These are phyloP conservation scores for Notolabrus celidotus DNA, from an alignment of 2,797 vertebrate species.

Conservation along the genomic window DNA sequence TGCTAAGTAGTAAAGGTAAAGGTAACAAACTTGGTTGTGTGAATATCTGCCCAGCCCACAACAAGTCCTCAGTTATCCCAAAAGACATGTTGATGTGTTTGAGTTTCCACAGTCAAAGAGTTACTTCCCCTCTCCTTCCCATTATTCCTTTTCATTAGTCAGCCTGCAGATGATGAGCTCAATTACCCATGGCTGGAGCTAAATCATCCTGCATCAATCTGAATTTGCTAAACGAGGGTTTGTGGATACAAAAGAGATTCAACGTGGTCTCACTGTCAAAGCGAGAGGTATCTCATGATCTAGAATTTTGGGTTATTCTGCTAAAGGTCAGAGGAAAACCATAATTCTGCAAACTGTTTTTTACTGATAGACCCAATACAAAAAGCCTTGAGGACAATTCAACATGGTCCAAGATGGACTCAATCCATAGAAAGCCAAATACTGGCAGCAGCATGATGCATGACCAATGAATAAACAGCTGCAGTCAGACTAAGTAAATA, in stretches of 20 bases:
- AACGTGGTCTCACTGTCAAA: neutral
- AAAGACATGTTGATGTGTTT: constrained; percentile 13
- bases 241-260: neutral
- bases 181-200: constrained; percentile 48
- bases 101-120: constrained; percentile 25
- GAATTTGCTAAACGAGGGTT: constrained; percentile 19
- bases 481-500: too few species aligned
- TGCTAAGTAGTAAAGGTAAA: constrained; percentile 1
- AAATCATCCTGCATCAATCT: constrained; percentile 27
- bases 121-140: constrained; percentile 38
- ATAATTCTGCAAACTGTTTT: too few species aligned
- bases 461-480: too few species aligned
- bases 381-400: too few species aligned
- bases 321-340: neutral
- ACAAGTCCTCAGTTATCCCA: neutral
- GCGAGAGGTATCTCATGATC: neutral
- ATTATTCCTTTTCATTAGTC: constrained; percentile 40
- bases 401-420: too few species aligned
- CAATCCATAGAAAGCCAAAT: too few species aligned
- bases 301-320: neutral
- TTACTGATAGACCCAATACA: too few species aligned
- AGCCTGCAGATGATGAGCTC: constrained; percentile 41
- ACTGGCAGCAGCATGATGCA: too few species aligned
- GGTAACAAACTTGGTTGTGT: constrained; percentile 11
- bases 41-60: neutral